Base-by-base conservation (phyloP, 1,140 invertebrate genomes). In the Archivesica marissinica region DNA sequence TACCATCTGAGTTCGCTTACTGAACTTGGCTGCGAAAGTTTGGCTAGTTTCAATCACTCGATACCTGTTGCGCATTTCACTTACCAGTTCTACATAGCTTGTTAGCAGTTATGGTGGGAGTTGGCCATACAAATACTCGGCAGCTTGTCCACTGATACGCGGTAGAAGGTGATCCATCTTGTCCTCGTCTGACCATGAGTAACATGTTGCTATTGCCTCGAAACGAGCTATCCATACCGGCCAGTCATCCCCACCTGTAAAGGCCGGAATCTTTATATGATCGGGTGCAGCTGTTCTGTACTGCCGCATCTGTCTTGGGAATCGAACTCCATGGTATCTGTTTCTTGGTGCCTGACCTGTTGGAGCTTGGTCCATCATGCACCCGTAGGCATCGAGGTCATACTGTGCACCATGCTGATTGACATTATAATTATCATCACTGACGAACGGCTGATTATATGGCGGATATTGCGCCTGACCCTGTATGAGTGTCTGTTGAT, bases 191-290 rank as follows among this genome's bases (percentile, higher is more conserved):
- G 23, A 23, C 68, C 68, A 72, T 2, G 7, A 13, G 41, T 72
- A 72, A 20, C 68, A 3, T 2, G 38, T 39, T 3, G 68, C 68
- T 3, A 72, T 39, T 11, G 41, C 41, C 28, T 72, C 68, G 23
- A 72, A 72, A 33, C 35, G 38, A 41, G 68, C 35, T 9, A 72
- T 39, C 68, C 68, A 72, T 3, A 25, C 30, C 2, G 68, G 35
- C 68, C 41, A 72, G 41, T 72, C 35, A 4, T 72, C 35, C 28
- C 23, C 44, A 20, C 68, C 68, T 41, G 68, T 72, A 41, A 72
- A 72, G 3, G 68, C 3, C n/a, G n/a, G n/a, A n/a, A n/a, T n/a
- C n/a, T n/a, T n/a, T n/a, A n/a, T n/a, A n/a, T n/a, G n/a, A n/a
- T n/a, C n/a, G n/a, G n/a, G n/a, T n/a, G n/a, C n/a, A n/a, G n/a